phyloP scores from a whole-genome alignment of 2,797 vertebrate genomes.

The Lepus townsendii region DNA sequence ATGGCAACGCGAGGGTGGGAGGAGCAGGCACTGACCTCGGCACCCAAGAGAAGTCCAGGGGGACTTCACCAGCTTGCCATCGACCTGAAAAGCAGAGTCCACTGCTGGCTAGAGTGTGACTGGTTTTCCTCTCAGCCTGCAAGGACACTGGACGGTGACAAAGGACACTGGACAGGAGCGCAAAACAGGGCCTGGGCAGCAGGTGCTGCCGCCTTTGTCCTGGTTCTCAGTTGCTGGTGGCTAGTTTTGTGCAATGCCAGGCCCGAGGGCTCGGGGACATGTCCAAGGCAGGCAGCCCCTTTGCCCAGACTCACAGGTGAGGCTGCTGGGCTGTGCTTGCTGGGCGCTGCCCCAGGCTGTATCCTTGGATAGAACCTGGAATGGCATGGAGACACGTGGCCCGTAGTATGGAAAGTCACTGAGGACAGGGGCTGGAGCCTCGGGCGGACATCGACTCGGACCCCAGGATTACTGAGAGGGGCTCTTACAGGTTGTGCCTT shows the following conservation, averaged over 20 bases:
- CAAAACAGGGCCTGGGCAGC: too few species aligned
- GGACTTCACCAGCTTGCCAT: neutral
- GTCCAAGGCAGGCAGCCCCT: too few species aligned
- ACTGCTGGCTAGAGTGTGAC: too few species aligned
- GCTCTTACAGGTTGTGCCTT: fast-evolving
- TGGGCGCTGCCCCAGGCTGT: neutral
- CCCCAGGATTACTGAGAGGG: neutral
- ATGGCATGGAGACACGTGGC: too few species aligned
- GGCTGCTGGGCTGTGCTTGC: neutral
- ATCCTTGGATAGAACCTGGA: too few species aligned
- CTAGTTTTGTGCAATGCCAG: too few species aligned
- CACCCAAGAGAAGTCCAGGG: fast-evolving
- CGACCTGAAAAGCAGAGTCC: neutral
- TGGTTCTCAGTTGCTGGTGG: too few species aligned
- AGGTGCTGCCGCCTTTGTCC: too few species aligned
- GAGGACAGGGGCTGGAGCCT: neutral
- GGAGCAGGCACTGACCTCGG: neutral
- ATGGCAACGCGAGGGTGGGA: neutral
- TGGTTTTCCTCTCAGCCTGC: neutral
- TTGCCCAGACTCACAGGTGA: too few species aligned
- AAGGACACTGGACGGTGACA: too few species aligned
- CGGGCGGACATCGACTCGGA: fast-evolving
- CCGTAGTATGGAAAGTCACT: neutral
- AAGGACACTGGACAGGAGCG: too few species aligned
- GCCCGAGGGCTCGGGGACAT: too few species aligned